phyloP scores from a whole-genome alignment of 2,113 vertebrate species.

The Myotis davidii region DNA sequence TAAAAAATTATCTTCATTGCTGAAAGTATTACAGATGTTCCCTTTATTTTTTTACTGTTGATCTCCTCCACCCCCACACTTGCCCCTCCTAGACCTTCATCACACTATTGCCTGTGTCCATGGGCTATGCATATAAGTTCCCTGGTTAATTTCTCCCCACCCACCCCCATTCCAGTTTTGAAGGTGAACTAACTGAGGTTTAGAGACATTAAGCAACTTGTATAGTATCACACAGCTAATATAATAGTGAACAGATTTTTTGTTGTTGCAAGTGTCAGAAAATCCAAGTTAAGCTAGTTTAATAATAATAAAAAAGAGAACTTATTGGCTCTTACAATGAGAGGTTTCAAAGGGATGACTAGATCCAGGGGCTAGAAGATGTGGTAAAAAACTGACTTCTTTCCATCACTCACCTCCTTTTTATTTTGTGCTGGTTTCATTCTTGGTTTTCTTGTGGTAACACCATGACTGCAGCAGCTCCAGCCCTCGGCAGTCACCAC shows the following conservation, averaged over 20 bases:
- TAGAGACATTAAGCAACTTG: background rate
- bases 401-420: background rate
- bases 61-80: too few relatives aligned
- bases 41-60: too few relatives aligned
- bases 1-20: too few relatives aligned
- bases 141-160: too few relatives aligned
- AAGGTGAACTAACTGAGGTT: background rate
- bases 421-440: background rate
- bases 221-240: background rate
- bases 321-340: background rate
- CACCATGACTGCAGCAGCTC: background rate
- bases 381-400: background rate
- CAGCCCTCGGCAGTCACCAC: background rate
- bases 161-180: background rate
- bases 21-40: too few relatives aligned
- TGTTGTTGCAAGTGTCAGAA: background rate
- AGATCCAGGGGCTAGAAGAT: background rate
- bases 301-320: background rate
- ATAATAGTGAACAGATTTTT: background rate
- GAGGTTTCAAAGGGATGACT: background rate
- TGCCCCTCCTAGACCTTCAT: too few relatives aligned
- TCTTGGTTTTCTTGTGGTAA: background rate
- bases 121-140: too few relatives aligned
- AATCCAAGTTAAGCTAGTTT: background rate
- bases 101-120: too few relatives aligned